A percentile compares a stretch with the other conserved stretches of the same genome.
phyloP scores from a whole-genome alignment of 2,797 vertebrate species.

The Chlorospingus semifuscus region DNA sequence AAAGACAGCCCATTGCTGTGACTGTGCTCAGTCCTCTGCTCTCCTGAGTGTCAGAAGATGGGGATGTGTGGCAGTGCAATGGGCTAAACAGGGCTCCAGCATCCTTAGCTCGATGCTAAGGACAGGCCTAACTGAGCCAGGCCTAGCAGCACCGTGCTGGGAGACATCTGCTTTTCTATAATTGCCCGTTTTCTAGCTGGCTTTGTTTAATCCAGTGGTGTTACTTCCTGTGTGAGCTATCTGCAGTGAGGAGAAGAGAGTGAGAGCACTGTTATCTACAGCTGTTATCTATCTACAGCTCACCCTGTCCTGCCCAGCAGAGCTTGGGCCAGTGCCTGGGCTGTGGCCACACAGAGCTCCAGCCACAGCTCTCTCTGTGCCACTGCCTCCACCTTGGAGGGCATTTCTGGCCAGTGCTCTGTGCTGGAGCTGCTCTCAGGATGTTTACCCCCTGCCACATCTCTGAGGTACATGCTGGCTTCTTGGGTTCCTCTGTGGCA shows the following conservation, averaged over 20 bases:
- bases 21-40: neutral
- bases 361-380: neutral
- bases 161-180: neutral
- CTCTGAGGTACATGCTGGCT: neutral
- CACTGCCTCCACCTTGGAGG: neutral
- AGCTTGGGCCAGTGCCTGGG: fast-evolving
- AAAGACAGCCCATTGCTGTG: neutral
- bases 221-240: neutral
- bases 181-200: neutral
- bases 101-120: neutral
- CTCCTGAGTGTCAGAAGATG: neutral
- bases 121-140: neutral
- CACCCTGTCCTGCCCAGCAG: fast-evolving
- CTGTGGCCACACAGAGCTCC: neutral
- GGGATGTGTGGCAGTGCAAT: neutral
- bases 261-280: neutral
- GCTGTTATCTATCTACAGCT: neutral
- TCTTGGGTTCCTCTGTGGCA: neutral
- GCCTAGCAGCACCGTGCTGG: fast-evolving
- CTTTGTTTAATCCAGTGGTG: neutral
- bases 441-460: fast-evolving
- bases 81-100: neutral
- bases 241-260: neutral
- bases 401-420: neutral
- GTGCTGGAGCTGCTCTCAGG: neutral